A percentile compares a stretch with the other conserved stretches of the same genome.
phyloP scores from a whole-genome alignment of 2,888 invertebrate species.

The Erebia palarica region DNA sequence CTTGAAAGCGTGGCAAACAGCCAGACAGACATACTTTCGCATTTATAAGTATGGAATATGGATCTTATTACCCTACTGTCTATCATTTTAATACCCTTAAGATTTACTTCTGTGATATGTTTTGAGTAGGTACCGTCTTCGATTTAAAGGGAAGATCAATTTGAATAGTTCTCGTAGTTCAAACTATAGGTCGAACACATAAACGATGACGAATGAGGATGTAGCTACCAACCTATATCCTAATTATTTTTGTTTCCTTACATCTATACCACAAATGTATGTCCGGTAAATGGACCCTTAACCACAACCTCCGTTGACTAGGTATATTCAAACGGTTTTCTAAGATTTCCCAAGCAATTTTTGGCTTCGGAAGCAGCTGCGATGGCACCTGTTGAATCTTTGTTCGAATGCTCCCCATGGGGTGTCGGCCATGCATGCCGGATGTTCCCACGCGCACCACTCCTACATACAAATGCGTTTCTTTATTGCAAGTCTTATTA shows the following conservation, averaged over 20 bases:
- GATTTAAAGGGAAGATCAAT: too few species aligned
- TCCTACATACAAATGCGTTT: constrained; percentile 44
- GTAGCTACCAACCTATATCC: not conserved
- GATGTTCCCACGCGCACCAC: constrained; percentile 75
- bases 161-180: too few species aligned
- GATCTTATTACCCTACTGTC: too few species aligned
- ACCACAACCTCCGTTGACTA: constrained; percentile 63
- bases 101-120: too few species aligned
- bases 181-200: too few species aligned
- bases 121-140: too few species aligned
- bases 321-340: constrained; percentile 38
- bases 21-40: too few species aligned
- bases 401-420: constrained; percentile 50
- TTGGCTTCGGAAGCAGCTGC: constrained; percentile 72
- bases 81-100: too few species aligned
- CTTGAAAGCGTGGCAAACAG: too few species aligned
- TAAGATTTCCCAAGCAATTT: constrained; percentile 46
- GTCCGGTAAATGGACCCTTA: constrained; percentile 1
- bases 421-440: constrained; percentile 50
- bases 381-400: constrained; percentile 63
- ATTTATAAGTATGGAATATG: too few species aligned
- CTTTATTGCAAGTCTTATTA: constrained; percentile 39
- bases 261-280: not conserved
- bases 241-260: not conserved
- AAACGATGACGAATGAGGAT: too few species aligned